Evolutionary conservation across 1,140 invertebrate species (phyloP).

Genomic region (Lysiphlebus fabarum): DNA sequence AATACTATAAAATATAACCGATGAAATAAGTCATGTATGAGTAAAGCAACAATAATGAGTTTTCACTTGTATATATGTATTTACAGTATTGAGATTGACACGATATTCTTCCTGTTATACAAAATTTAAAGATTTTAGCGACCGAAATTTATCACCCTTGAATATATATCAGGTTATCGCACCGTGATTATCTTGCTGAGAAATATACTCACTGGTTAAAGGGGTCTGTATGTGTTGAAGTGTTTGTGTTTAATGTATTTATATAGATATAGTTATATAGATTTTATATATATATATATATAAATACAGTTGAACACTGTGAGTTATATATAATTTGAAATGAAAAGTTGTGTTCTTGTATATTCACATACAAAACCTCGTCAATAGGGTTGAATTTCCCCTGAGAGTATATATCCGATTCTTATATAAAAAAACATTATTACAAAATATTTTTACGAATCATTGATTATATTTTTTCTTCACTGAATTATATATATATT

Average conservation of each 20-base stretch:
- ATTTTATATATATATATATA: background rate
- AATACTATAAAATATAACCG: conserved; percentile 7
- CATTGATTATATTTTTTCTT: conserved; percentile 12
- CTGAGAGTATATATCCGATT: conserved; percentile 1
- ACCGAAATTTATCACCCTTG: background rate
- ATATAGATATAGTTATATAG: too few relatives aligned
- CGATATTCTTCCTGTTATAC: conserved; percentile 12
- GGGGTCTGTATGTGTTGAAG: background rate
- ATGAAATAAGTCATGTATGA: conserved; percentile 4
- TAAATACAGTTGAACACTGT: background rate
- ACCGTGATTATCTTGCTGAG: conserved; percentile 18
- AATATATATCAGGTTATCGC: conserved; percentile 18
- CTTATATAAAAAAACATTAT: conserved; percentile 9
- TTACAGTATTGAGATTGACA: background rate
- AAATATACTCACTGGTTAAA: conserved; percentile 6
- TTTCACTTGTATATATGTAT: background rate
- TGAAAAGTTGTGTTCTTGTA: conserved; percentile 9
- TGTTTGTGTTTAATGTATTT: background rate
- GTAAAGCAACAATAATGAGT: background rate
- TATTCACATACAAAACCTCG: conserved; percentile 3
- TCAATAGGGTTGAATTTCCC: conserved; percentile 26
- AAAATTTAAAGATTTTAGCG: conserved; percentile 8
- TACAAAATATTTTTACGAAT: background rate
- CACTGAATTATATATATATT: background rate
- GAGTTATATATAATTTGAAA: conserved; percentile 1